Base-by-base conservation (phyloP, 2,888 invertebrate genomes). In the Teleogryllus oceanicus region DNA sequence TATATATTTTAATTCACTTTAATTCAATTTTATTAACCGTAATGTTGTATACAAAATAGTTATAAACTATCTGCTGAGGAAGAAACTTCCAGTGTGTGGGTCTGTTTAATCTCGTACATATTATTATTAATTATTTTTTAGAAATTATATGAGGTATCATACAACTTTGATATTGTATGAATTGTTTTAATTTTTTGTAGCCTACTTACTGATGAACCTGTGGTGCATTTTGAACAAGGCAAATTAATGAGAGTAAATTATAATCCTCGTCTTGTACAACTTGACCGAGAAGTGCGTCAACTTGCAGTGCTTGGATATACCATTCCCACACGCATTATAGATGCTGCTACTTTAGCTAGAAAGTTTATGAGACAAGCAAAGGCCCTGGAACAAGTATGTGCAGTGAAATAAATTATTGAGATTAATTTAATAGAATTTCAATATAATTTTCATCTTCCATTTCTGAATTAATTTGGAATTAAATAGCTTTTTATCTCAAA, bases 181-280 rank as follows among this genome's bases (percentile, higher is more conserved):
- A 77, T 11, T 76, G 24, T 78, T 77, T 79, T 77, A 74, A 80
- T 76, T 76, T 50, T 84, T 85, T 81, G 24, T 82, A 91, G 91
- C 83, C 86, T 92, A 8, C 89, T 89, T 75, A 91, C 91, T 82
- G 92, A 94, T 82, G 92, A 93, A 83, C 92, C 95, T 0, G 96
- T 96, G 1, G 93, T 96, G 0, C 92, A 94, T 85, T 93, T 96
- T 85, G 93, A 93, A 74, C 89, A 91, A 62, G 89, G 89, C 16
- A 93, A 93, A 83, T 88, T 95, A 84, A 94, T 96, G 94, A 92
- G 92, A 82, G 98, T 99, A 1, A 97, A 96, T 84, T 99, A 96
- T 87, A 95, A 96, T 84, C 94, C 96, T 1, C 91, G 94, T 78
- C 87, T 98, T 78, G 94, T 96, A 16, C 92, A 92, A 75, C 89